Evolutionary conservation across 2,888 invertebrate species (phyloP).

Genomic region (Chelonus formosanus): DNA sequence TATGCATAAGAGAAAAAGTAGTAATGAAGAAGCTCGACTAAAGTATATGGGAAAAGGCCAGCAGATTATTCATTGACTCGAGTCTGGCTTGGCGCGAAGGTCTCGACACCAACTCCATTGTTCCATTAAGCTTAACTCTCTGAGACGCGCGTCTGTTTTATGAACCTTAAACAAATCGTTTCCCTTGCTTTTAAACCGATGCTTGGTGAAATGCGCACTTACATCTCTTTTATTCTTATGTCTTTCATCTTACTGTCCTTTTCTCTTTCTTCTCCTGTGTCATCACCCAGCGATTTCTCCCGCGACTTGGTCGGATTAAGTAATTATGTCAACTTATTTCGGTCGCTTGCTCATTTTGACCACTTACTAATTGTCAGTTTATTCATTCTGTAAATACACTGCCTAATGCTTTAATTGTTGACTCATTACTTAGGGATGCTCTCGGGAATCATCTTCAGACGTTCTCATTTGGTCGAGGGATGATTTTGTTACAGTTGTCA

Average conservation of each 20-base stretch:
- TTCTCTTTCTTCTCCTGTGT: conserved; percentile 2
- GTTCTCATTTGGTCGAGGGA: background rate
- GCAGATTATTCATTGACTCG: conserved; percentile 61
- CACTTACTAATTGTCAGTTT: conserved; percentile 25
- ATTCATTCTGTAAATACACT: conserved; percentile 3
- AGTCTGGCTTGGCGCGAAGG: conserved; percentile 46
- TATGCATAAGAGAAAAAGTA: conserved; percentile 17
- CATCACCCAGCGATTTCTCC: conserved; percentile 13
- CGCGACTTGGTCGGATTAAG: conserved; percentile 39
- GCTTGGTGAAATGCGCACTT: background rate
- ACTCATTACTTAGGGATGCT: conserved; percentile 3
- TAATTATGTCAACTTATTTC: conserved; percentile 45
- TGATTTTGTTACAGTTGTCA: too few species aligned
- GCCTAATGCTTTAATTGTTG: conserved; percentile 16
- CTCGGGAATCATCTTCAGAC: too few species aligned
- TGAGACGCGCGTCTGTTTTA: conserved; percentile 44
- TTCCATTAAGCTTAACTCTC: conserved; percentile 43
- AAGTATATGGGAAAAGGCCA: conserved; percentile 53
- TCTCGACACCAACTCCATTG: conserved; percentile 41
- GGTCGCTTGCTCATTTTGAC: conserved; percentile 42
- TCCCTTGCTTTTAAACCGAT: conserved; percentile 31
- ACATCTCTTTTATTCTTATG: conserved; percentile 8
- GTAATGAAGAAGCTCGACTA: conserved; percentile 32
- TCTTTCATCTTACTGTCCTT: background rate
- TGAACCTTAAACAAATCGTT: conserved; percentile 52